These are phyloP conservation scores for Calameuta pallipes DNA, from an alignment of 2,888 invertebrate genomes.

Conservation along the genomic window DNA sequence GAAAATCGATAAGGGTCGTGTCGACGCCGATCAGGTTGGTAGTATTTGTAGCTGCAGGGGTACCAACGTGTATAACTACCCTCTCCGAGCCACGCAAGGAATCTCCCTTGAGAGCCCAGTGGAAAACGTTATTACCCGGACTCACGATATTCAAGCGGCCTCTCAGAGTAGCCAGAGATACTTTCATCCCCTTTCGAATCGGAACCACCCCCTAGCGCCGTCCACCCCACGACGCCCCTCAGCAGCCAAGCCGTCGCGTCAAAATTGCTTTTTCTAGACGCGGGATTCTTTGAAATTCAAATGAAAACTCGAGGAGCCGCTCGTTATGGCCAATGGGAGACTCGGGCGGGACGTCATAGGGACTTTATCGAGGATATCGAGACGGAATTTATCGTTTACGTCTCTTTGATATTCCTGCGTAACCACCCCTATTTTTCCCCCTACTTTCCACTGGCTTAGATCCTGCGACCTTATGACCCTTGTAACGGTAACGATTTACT, in stretches of 20 bases:
- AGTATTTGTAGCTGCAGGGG: not conserved
- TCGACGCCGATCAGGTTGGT: not conserved
- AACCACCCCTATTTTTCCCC: not conserved
- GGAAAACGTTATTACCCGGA: not conserved
- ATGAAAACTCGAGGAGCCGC: not conserved
- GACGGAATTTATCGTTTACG: not conserved
- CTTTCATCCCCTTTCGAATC: not conserved
- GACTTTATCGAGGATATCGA: not conserved
- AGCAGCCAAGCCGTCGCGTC: not conserved
- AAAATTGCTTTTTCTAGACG: not conserved
- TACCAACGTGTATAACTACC: not conserved
- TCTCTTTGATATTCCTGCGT: not conserved
- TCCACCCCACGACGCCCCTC: not conserved
- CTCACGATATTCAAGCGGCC: not conserved
- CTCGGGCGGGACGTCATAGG: not conserved
- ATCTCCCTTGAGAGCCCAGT: not conserved
- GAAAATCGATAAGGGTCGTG: not conserved
- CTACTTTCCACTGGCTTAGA: not conserved
- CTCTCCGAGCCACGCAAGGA: not conserved
- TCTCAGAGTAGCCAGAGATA: not conserved
- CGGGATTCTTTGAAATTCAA: constrained; percentile 4
- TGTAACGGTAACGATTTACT: not conserved
- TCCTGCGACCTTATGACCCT: not conserved
- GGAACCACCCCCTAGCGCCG: not conserved
- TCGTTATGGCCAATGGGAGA: not conserved